A percentile compares a stretch with the other conserved stretches of the same genome.
Conservation (phyloP, 2,888 invertebrate genomes). For the Aspidiotus rigidus region DNA sequence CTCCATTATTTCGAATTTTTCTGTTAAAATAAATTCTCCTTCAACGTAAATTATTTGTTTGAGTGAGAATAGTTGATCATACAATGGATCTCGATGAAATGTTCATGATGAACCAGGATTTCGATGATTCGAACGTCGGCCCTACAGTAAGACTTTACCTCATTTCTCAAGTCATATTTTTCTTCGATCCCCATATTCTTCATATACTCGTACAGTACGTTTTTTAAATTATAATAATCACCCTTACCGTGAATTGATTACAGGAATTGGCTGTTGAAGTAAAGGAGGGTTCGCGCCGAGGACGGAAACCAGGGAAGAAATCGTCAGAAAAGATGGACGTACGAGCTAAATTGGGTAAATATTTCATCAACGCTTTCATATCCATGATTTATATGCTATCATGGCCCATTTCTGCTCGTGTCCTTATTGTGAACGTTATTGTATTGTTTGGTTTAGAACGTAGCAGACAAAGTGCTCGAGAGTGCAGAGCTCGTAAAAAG, state of each 20-base stretch:
- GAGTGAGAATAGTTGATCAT: too few species aligned
- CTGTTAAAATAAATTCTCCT: too few species aligned
- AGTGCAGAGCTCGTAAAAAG: slow-evolving; percentile 94
- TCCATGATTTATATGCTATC: background rate
- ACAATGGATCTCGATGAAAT: slow-evolving; percentile 38
- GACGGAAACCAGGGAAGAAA: slow-evolving; percentile 79
- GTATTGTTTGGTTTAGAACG: slow-evolving; percentile 55
- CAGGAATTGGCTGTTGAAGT: slow-evolving; percentile 42
- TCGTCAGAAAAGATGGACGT: slow-evolving; percentile 81
- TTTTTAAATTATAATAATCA: background rate
- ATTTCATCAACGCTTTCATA: background rate
- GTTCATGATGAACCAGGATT: slow-evolving; percentile 37
- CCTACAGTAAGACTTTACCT: slow-evolving; percentile 38
- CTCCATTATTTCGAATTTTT: background rate
- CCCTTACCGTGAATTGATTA: slow-evolving; percentile 13
- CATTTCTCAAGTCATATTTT: background rate
- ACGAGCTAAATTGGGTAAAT: slow-evolving; percentile 80
- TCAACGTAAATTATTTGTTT: too few species aligned
- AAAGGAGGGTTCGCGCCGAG: slow-evolving; percentile 76
- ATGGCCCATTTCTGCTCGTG: background rate
- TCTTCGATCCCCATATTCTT: background rate
- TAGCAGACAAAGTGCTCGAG: slow-evolving; percentile 92
- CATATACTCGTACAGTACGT: background rate
- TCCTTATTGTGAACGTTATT: background rate
- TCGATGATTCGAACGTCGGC: slow-evolving; percentile 33